Evolutionary conservation across 2,797 vertebrate species (phyloP).

Genomic region (Sebastes kiyomatsui): DNA sequence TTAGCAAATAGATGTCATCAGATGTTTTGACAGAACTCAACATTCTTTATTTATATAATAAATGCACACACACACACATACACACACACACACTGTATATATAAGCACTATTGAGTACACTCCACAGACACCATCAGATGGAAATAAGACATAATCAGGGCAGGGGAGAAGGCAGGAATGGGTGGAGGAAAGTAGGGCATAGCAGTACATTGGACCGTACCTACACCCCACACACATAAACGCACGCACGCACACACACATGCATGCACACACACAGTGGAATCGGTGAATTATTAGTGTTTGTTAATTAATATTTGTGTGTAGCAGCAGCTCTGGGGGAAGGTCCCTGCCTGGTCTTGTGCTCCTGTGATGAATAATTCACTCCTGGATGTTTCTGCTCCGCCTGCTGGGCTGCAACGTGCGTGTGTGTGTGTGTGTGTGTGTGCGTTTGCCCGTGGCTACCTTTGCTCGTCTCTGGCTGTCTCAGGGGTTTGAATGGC

Average conservation of each 20-base stretch:
- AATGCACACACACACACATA: neutral
- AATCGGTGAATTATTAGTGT: conserved; percentile 58
- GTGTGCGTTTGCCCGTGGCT: conserved; percentile 7
- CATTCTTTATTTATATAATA: neutral
- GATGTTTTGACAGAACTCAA: neutral
- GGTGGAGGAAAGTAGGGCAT: conserved; percentile 55
- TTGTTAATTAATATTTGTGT: conserved; percentile 64
- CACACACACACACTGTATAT: neutral
- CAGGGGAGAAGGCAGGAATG: conserved; percentile 27
- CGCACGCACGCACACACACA: neutral
- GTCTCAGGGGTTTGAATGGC: conserved; percentile 23
- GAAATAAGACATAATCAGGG: conserved; percentile 66
- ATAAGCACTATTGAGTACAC: conserved; percentile 12
- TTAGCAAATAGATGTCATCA: conserved; percentile 9
- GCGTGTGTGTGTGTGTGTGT: neutral
- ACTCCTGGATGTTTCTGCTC: conserved; percentile 40
- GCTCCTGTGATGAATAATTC: conserved; percentile 69
- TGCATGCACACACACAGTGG: neutral
- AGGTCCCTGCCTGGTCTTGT: conserved; percentile 31
- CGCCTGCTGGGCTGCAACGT: conserved; percentile 16
- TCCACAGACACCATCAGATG: conserved; percentile 45
- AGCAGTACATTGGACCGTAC: conserved; percentile 18
- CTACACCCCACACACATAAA: neutral
- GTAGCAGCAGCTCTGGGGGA: conserved; percentile 37
- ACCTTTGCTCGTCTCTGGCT: conserved; percentile 12